Base-by-base conservation (phyloP, 2,797 vertebrate genomes). In the Scolopax bukidnonensis region DNA sequence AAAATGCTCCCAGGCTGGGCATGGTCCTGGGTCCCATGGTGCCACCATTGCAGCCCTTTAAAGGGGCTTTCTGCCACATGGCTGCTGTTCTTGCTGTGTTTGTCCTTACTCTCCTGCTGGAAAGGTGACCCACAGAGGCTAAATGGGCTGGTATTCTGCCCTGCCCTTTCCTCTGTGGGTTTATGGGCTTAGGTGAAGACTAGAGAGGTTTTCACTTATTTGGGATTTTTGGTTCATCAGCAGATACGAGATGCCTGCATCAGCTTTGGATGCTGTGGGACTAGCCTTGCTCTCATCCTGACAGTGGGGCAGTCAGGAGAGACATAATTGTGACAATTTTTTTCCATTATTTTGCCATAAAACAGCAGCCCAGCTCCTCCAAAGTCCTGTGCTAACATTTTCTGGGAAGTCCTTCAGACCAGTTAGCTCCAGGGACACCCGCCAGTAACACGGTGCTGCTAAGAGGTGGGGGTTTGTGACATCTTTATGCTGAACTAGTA, bases 21-120 rank as follows among this genome's bases (percentile, higher is more conserved):
- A 61, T 6, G 13, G 1, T 27, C 28, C 41, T 4, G 1, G 1
- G 30, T 9, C 60, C 56, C 1, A 0, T 1, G 28, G 16, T 2
- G 2, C 33, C 23, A 47, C 33, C 7, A 0, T 17, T 12, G 2
- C 56, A 76, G 73, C 59, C 45, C 47, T 73, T 33, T 59, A 8
- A 9, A 7, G 28, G 48, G 23, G 20, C 10, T 5, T 40, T 18
- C 41, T 82, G 78, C 45, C 45, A 15, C 1, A 4, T 1, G 3
- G 61, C 67, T 54, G 61, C 43, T 41, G 12, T 30, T 51, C 71
- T 54, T 67, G 53, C 45, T 6, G 0, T 25, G 28, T 23, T 84
- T 50, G 36, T 87, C 79, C 82, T 60, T 61, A 33, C 10, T 18
- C 5, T 40, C 12, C 67, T 65, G 60, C 40, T 80, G 75, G 56